phyloP scores from a whole-genome alignment of 2,888 invertebrate genomes.

The Nomada goodeniana region DNA sequence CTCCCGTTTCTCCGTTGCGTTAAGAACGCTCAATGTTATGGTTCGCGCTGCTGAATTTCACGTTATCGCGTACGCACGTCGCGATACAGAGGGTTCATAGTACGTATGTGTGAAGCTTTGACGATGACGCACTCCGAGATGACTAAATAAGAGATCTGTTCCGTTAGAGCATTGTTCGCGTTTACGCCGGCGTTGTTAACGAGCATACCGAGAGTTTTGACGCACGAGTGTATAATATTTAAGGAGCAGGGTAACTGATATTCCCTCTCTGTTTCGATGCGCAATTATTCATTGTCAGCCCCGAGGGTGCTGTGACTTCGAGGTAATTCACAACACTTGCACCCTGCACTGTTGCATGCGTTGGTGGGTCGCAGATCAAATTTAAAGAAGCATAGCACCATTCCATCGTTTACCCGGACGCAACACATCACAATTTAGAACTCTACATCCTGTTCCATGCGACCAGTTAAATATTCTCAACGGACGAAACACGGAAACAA shows the following conservation, averaged over 20 bases:
- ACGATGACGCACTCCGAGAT: not conserved
- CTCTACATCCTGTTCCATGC: not conserved
- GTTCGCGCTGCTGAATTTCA: no score
- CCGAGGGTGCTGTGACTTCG: conserved; percentile 5
- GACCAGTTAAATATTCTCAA: not conserved
- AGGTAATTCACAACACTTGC: not conserved
- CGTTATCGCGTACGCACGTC: no score
- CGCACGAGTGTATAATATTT: conserved; percentile 5
- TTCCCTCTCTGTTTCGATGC: conserved; percentile 3
- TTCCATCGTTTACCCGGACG: not conserved
- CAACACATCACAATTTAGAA: not conserved
- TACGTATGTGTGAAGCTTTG: not conserved
- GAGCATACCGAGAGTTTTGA: conserved; percentile 7
- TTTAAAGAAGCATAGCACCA: not conserved
- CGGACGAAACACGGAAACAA: no score
- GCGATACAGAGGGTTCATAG: not conserved
- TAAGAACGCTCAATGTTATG: no score
- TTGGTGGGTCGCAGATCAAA: not conserved
- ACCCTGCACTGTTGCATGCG: no score
- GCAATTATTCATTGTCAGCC: not conserved
- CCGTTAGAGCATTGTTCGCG: not conserved
- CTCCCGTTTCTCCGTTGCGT: no score
- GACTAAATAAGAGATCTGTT: not conserved
- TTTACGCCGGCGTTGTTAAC: not conserved
- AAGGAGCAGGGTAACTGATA: not conserved